Base-by-base conservation (phyloP, 1,140 invertebrate genomes). In the Drosophila virilis region DNA sequence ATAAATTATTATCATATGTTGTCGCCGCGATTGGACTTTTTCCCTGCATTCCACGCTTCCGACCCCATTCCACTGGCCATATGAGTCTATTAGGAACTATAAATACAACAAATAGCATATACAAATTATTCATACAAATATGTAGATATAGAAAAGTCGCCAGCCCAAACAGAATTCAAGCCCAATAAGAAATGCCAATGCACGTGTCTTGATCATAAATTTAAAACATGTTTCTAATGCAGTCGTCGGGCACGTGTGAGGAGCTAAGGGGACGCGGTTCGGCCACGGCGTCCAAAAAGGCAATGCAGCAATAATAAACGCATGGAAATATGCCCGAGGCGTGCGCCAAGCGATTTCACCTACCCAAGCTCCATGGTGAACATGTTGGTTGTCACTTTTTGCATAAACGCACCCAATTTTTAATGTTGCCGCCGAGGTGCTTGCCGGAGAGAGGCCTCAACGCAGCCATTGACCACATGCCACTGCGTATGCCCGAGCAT, bases 331-430 rank as follows among this genome's bases (percentile, higher is more conserved):
- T 86, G 79, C 83, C 73, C 48, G 62, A 73, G 83, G 83, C 83
- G 83, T 83, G 83, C 83, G 83, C 79, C 83, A 86, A 83, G 69
- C 83, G 84, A 86, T 86, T 88, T 86, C 83, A 79, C 83, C 76
- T 61, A 73, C 51, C 62, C 58, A 52, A 54, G 33, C 37, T 8
- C 8, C 15, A 22, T 15, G 38, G 13, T 1, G 54, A n/a, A 69
- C 58, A 54, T 79, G 58, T 71, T 70, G 40, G 72, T 68, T 81
- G 68, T 77, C 78, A 62, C 78, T 77, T 59, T 59, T 88, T 86
- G 82, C 82, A 86, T 86, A 86, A 88, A 88, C 82, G 82, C 82
- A 86, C 82, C 82, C 82, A 86, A 86, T 86, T 86, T 86, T 78
- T 65, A 75, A 82, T 85, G 83, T 43, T 57, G 69, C 50, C 64